Conservation (phyloP, 2,113 vertebrate genomes). For the Phyllostomus discolor region DNA sequence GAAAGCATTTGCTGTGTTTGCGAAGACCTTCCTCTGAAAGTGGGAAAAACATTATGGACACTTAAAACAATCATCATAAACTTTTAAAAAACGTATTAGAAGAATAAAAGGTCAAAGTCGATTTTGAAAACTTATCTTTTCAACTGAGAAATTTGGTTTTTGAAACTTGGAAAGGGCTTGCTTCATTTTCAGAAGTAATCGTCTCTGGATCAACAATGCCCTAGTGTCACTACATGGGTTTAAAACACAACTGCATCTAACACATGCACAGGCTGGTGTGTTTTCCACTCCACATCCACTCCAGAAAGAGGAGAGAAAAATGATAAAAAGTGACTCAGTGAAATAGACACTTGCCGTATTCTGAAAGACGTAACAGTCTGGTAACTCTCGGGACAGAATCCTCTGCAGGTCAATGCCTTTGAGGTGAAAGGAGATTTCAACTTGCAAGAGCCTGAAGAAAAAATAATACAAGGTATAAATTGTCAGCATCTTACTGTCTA, state of each 20-base stretch:
- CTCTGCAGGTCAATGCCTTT: slow-evolving; percentile 95
- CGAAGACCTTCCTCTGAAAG: background rate
- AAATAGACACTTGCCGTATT: slow-evolving; percentile 82
- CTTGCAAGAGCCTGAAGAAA: slow-evolving; percentile 87
- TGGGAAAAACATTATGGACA: background rate
- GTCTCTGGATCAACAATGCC: background rate
- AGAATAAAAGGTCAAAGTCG: background rate
- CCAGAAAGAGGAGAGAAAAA: background rate
- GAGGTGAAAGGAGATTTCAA: slow-evolving; percentile 90
- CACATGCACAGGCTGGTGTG: background rate
- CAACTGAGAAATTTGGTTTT: background rate
- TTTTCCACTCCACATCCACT: background rate
- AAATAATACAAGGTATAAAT: background rate
- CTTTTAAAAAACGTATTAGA: background rate
- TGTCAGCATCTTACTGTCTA: background rate
- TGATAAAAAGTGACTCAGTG: background rate
- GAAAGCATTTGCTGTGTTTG: background rate
- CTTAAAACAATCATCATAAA: background rate
- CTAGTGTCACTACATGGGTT: background rate
- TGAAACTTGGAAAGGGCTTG: background rate
- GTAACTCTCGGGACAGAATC: slow-evolving; percentile 87
- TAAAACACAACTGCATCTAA: background rate
- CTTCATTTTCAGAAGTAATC: background rate
- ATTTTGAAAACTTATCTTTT: background rate
- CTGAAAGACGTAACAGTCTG: slow-evolving; percentile 93